Base-by-base conservation (phyloP, 2,113 vertebrate genomes). In the Oreochromis tanganicae region DNA sequence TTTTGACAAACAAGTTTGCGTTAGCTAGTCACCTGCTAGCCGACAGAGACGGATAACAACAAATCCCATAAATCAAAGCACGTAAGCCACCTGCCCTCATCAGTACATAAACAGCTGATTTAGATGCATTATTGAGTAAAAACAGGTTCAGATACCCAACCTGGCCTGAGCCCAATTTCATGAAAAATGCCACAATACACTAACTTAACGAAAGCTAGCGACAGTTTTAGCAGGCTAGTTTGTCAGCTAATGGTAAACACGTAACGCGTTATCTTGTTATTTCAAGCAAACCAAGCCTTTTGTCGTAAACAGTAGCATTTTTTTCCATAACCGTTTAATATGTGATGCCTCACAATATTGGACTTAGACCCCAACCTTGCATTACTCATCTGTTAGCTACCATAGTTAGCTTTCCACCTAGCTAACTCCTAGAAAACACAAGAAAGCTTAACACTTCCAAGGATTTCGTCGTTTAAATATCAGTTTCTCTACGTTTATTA, bases 391-490 rank as follows among this genome's bases (percentile, higher is more conserved):
- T 86, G 73, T 90, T 89, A 61, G 85, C 57, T 90, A 86, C 75
- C 84, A 27, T 73, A 59, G 84, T 89, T 95, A 94, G 92, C 90
- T 89, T 84, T 16, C 6, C 91, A 83, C 59, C 82, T 87, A 92
- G 89, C 87, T 56, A 71, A 29, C 82, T 89, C 48, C 68, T 46
- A 34, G 38, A 52, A 91, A 89, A 93, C 85, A 87, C 83, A 88
- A 80, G 55, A 38, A 27, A 57, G 82, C 83, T 84, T 48, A 73
- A 80, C n/a, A 56, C 81, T 27, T 68, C 36, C 32, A 59, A 17
- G 32, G 54, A 81, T 66, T 52, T 52, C 4, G 3, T 36, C 3
- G 52, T 68, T 75, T 43, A 71, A 73, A 68, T 29, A n/a, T n/a
- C 4, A 24, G 5, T 13, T 3, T 10, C 5, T 63, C 52, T 7